Evolutionary conservation across 2,888 invertebrate genomes (phyloP).

Genomic region (Rhopalosiphum nymphaeae): DNA sequence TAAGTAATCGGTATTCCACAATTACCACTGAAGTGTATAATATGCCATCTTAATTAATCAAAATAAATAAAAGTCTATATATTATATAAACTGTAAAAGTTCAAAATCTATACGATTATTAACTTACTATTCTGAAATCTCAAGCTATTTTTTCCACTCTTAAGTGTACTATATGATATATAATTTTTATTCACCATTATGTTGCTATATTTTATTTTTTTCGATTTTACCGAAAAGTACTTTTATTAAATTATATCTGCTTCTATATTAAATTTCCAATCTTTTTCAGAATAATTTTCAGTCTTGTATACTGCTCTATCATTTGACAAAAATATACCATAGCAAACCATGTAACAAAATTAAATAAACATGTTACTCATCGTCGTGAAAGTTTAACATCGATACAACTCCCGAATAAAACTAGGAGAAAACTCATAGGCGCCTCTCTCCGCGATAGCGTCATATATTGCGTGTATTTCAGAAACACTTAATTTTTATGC

Average conservation of each 20-base stretch:
- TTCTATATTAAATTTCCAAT: not conserved
- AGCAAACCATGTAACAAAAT: not conserved
- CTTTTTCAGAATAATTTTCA: not conserved
- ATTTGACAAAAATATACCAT: not conserved
- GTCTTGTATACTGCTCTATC: not conserved
- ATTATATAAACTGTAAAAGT: too few species aligned
- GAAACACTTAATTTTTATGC: not conserved
- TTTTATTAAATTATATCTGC: not conserved
- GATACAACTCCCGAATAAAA: not conserved
- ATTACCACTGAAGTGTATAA: not conserved
- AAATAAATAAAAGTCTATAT: too few species aligned
- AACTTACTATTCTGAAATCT: not conserved
- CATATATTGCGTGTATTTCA: not conserved
- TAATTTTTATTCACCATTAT: not conserved
- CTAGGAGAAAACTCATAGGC: not conserved
- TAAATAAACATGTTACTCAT: not conserved
- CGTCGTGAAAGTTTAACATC: not conserved
- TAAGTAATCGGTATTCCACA: not conserved
- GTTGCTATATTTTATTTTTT: not conserved
- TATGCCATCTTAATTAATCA: not conserved
- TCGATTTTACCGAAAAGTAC: not conserved
- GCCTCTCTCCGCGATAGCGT: not conserved
- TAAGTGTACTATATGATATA: not conserved
- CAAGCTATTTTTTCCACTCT: not conserved
- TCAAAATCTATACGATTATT: not conserved